Percentiles rank a stretch among this genome's conserved stretches.
These are phyloP conservation scores for Pongo abelii DNA, from an alignment of 2,113 vertebrate genomes.

Conservation along the genomic window DNA sequence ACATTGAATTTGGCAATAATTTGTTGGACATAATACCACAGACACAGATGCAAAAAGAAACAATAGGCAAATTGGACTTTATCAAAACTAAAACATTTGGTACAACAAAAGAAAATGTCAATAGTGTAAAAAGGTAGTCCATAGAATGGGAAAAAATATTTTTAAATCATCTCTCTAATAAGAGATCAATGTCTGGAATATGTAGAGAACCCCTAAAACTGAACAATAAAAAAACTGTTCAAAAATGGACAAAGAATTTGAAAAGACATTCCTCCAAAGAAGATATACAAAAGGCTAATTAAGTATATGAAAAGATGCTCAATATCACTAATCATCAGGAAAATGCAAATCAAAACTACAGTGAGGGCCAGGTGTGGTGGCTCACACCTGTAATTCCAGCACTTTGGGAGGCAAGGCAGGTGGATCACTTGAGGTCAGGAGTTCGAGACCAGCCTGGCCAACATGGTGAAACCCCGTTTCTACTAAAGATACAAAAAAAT, in stretches of 20 bases:
- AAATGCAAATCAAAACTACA: not conserved
- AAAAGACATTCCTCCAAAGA: not conserved
- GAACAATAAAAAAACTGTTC: not conserved
- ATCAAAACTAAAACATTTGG: not conserved
- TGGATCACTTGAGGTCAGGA: no score
- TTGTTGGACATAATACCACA: not conserved
- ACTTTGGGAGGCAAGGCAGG: no score
- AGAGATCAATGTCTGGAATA: not conserved
- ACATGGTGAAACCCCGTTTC: no score
- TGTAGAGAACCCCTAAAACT: not conserved
- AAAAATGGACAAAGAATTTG: not conserved
- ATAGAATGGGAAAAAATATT: not conserved
- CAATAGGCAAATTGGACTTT: not conserved
- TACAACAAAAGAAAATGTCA: not conserved
- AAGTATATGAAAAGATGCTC: not conserved
- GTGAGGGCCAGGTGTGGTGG: no score
- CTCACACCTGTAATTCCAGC: no score
- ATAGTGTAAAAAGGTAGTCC: not conserved
- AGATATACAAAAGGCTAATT: not conserved
- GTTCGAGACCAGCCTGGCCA: no score
- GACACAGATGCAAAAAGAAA: not conserved
- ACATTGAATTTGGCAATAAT: not conserved
- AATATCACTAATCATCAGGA: not conserved
- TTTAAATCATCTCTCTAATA: not conserved
- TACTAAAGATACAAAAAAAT: no score